A percentile compares a stretch with the other conserved stretches of the same genome.
Evolutionary conservation across 2,888 invertebrate genomes (phyloP).

Genomic region (Macrostomum cliftonense): DNA sequence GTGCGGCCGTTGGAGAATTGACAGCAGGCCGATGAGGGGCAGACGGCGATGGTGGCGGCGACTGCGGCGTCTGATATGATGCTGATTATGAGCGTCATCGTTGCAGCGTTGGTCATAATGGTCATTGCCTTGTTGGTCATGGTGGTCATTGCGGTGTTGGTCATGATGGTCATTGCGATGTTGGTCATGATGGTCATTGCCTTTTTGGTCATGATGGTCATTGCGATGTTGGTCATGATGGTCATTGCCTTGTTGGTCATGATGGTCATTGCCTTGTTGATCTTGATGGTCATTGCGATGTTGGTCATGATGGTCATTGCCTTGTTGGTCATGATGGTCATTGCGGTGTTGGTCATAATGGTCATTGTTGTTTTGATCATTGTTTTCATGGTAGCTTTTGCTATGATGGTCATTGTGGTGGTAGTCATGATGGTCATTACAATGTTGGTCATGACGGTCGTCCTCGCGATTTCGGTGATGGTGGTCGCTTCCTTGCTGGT

Average conservation of each 20-base stretch:
- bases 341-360: conserved; percentile 9
- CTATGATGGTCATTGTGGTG: conserved; percentile 11
- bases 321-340: conserved; percentile 8
- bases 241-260: conserved; percentile 5
- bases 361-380: conserved; percentile 10
- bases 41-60: too few species aligned
- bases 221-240: conserved; percentile 2
- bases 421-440: conserved; percentile 10
- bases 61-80: too few species aligned
- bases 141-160: background rate
- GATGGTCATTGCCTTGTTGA: conserved; percentile 1
- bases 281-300: conserved; percentile 1
- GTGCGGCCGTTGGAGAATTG: too few species aligned
- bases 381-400: conserved; percentile 10
- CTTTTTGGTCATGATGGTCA: conserved; percentile 7
- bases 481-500: conserved; percentile 8
- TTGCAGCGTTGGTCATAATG: background rate
- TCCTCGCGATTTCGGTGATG: conserved; percentile 7
- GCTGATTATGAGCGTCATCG: background rate
- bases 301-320: conserved; percentile 8
- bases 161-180: conserved; percentile 1
- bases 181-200: background rate
- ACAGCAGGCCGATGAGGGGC: too few species aligned
- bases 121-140: too few species aligned
- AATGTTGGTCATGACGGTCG: conserved; percentile 5